Conservation (phyloP, 2,888 invertebrate genomes). For the Eupithecia pulchellata region DNA sequence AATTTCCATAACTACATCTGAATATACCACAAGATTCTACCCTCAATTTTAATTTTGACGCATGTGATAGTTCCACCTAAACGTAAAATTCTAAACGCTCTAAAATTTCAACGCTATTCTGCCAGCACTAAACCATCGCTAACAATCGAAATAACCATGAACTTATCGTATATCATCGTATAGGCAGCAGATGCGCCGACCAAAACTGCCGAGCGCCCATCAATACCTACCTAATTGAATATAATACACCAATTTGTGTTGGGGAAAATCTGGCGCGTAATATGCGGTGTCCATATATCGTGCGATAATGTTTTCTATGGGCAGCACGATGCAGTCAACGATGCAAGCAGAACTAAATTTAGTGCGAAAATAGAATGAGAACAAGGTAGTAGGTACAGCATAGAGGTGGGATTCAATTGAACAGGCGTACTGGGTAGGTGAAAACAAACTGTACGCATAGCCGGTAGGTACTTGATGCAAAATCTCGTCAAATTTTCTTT, state of each 20-base stretch:
- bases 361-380: conserved; percentile 45
- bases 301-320: conserved; percentile 75
- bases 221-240: conserved; percentile 84
- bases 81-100: conserved; percentile 7
- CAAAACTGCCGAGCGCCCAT: conserved; percentile 80
- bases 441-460: not conserved
- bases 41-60: conserved; percentile 6
- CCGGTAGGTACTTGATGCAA: too few relatives aligned
- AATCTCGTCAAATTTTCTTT: too few relatives aligned
- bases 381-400: not conserved
- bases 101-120: conserved; percentile 7
- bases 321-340: conserved; percentile 58
- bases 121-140: conserved; percentile 32
- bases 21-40: not conserved
- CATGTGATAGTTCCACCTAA: not conserved
- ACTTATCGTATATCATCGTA: conserved; percentile 81
- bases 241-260: conserved; percentile 84
- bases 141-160: conserved; percentile 53
- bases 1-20: not conserved
- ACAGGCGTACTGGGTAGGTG: not conserved
- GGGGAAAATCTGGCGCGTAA: conserved; percentile 81
- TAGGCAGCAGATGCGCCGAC: conserved; percentile 80
- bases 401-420: not conserved
- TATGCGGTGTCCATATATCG: conserved; percentile 82
- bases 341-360: conserved; percentile 71